A percentile compares a stretch with the other conserved stretches of the same genome.
phyloP scores from a whole-genome alignment of 2,888 invertebrate species.

The Scaptomyza cyrtandrae region DNA sequence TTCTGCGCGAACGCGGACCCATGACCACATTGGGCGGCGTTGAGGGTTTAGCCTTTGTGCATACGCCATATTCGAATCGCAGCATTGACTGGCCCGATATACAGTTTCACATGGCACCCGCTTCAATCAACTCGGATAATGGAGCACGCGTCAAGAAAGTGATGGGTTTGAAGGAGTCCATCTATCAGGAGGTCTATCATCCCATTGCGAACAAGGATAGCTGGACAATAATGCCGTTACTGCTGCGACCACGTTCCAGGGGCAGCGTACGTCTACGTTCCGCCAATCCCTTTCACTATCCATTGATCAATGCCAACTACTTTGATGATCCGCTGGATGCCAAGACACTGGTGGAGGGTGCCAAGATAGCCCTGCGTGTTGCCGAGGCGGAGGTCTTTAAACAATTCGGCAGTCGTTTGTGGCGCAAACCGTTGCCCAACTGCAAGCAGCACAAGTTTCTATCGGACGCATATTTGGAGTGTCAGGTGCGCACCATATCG shows the following conservation, averaged over 20 bases:
- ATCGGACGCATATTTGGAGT: conserved; percentile 93
- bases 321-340: conserved; percentile 92
- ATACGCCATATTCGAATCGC: conserved; percentile 92
- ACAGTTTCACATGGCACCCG: conserved; percentile 96
- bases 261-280: conserved; percentile 91
- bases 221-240: conserved; percentile 94
- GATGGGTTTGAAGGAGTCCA: conserved; percentile 91
- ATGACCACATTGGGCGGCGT: conserved; percentile 95
- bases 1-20: conserved; percentile 91
- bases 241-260: conserved; percentile 91
- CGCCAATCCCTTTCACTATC: conserved; percentile 93
- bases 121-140: conserved; percentile 92
- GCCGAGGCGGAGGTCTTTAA: conserved; percentile 91
- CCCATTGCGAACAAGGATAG: conserved; percentile 90
- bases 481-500: conserved; percentile 93
- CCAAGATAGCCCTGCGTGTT: conserved; percentile 90
- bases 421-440: conserved; percentile 91
- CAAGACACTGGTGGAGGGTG: conserved; percentile 92
- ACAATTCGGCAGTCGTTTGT: conserved; percentile 91
- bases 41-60: conserved; percentile 94
- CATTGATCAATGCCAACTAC: conserved; percentile 96
- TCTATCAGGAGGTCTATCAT: conserved; percentile 91
- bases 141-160: conserved; percentile 91
- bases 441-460: conserved; percentile 90
- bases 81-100: conserved; percentile 93